A percentile compares a stretch with the other conserved stretches of the same genome.
phyloP scores from a whole-genome alignment of 2,888 invertebrate genomes.

The Pristionchus japonicus region DNA sequence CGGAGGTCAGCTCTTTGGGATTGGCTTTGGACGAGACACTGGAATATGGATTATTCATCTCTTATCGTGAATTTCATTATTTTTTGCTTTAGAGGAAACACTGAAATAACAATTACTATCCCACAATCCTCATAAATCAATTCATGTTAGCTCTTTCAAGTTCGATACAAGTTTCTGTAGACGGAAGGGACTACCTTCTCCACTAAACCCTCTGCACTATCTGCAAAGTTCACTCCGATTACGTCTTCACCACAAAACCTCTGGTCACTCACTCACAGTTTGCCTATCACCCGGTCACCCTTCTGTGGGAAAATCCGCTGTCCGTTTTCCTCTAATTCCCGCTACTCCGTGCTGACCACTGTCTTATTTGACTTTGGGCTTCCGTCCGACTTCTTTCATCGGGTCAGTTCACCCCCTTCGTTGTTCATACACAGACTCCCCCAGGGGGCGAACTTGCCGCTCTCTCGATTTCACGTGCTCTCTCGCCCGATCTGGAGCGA shows the following conservation, averaged over 20 bases:
- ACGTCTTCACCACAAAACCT: no score
- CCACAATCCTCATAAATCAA: no score
- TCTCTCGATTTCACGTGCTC: neutral
- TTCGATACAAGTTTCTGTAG: no score
- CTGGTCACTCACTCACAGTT: neutral
- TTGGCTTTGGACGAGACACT: constrained; percentile 61
- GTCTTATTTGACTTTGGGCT: constrained; percentile 1
- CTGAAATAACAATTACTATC: no score
- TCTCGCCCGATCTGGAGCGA: neutral
- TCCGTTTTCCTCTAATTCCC: constrained; percentile 3
- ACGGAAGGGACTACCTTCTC: no score
- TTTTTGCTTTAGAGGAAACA: neutral
- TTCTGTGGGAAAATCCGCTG: neutral
- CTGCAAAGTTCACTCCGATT: no score
- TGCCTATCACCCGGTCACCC: neutral
- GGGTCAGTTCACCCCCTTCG: neutral
- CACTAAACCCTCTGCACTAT: no score
- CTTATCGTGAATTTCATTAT: neutral
- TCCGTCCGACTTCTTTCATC: neutral
- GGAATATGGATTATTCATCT: constrained; percentile 8
- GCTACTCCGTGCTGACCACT: neutral
- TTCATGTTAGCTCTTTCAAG: no score
- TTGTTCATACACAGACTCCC: neutral
- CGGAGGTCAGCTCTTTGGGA: constrained; percentile 60
- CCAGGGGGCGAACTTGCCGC: neutral